Evolutionary conservation across 2,888 invertebrate genomes (phyloP), one percentile per base, ranked within the genome.

Genomic region (Prosapia bicincta): DNA sequence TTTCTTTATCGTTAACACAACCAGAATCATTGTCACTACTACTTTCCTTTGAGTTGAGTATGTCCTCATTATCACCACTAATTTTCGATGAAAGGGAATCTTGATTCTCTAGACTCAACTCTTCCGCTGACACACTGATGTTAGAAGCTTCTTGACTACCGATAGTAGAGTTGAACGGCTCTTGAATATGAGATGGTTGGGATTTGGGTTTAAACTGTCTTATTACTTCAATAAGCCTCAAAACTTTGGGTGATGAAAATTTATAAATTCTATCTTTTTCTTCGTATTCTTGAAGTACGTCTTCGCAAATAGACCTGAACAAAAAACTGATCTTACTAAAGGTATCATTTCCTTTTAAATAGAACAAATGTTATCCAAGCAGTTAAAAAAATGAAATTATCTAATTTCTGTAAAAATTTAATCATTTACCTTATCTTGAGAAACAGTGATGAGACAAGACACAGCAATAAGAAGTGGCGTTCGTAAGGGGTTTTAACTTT

Each of bases 401-500:
- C n/a, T n/a, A n/a, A n/a, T n/a, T n/a, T n/a, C n/a, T n/a, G n/a
- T n/a, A n/a, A n/a, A n/a, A n/a, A n/a, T n/a, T n/a, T n/a, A n/a
- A n/a, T n/a, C n/a, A n/a, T n/a, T n/a, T 81, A 85, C 86, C 87
- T 84, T 80, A 95, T 90, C 84, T 91, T 90, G 0, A 94, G 87
- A 80, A 96, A 89, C 0, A 92, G 89, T 0, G 95, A 91, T 0
- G 92, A 92, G 25, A 94, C 89, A 71, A 95, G 85, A 80, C 93
- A 92, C n/a, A 96, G 86, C 0, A 96, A 86, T 13, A 96, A 85
- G 83, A 93, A 96, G 84, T 97, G 96, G 26, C 96, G 87, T 83
- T 96, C 96, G 83, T 96, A 96, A 0, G 95, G 94, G 0, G 93
- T 93, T 87, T 93, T 94, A 0, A 95, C 92, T 87, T 96, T 95